These are phyloP conservation scores for Phenganax stokvisi DNA, from an alignment of 92 coral and sea anemone species.

Conservation along the genomic window DNA sequence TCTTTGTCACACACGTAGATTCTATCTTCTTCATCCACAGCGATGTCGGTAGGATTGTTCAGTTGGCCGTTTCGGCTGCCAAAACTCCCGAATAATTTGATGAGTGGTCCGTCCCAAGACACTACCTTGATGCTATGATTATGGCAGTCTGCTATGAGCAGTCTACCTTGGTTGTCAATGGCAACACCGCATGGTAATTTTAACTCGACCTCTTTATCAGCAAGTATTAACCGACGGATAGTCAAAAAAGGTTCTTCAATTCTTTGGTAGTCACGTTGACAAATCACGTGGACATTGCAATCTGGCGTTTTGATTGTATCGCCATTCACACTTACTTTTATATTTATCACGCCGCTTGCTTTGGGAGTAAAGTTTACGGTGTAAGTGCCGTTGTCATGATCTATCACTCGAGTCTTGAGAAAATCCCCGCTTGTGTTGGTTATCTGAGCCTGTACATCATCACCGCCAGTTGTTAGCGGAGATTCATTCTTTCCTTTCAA, in stretches of 20 bases:
- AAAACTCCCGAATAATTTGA: constrained; percentile 72
- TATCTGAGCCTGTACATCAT: constrained; percentile 63
- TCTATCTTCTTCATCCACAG: constrained; percentile 59
- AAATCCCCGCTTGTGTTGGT: constrained; percentile 52
- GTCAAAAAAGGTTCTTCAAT: constrained; percentile 62
- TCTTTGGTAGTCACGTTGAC: constrained; percentile 70
- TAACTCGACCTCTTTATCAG: constrained; percentile 57
- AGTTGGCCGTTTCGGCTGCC: constrained; percentile 88
- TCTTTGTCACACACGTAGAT: constrained; percentile 89
- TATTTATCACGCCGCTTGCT: constrained; percentile 63
- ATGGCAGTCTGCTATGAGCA: constrained; percentile 85
- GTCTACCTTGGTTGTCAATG: constrained; percentile 67
- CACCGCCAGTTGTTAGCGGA: constrained; percentile 74
- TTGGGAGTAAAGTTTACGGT: constrained; percentile 65
- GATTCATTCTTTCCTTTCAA: constrained; percentile 58
- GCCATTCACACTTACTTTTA: constrained; percentile 63
- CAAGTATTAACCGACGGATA: constrained; percentile 57
- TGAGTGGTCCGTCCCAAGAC: constrained; percentile 59
- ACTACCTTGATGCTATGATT: constrained; percentile 88
- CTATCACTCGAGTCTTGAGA: constrained; percentile 53
- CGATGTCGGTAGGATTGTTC: constrained; percentile 88
- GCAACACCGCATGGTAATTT: constrained; percentile 94
- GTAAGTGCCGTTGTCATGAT: constrained; percentile 76
- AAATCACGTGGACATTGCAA: constrained; percentile 60
- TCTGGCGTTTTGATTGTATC: constrained; percentile 78